These are phyloP conservation scores for Melikaiella ostensackeni DNA, from an alignment of 2,888 invertebrate species.

Conservation along the genomic window DNA sequence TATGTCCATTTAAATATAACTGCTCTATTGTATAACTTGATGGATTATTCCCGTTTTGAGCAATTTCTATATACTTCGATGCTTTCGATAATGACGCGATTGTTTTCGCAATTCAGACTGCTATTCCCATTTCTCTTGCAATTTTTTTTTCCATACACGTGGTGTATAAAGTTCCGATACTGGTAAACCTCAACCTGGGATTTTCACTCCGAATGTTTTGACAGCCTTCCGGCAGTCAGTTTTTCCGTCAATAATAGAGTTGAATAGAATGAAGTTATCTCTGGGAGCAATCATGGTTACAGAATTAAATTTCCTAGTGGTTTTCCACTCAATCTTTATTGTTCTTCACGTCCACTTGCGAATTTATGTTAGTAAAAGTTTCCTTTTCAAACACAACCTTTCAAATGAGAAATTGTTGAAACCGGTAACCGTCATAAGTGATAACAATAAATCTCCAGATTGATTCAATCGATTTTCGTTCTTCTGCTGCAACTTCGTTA, in stretches of 20 bases:
- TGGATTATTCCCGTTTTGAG: background rate
- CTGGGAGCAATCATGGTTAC: slow-evolving; percentile 24
- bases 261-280: background rate
- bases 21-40: slow-evolving; percentile 1
- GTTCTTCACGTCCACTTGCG: background rate
- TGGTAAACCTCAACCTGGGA: slow-evolving; percentile 41
- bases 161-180: slow-evolving; percentile 42
- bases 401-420: slow-evolving; percentile 15
- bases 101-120: slow-evolving; percentile 42
- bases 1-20: background rate
- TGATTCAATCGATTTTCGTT: slow-evolving; percentile 21
- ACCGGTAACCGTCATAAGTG: slow-evolving; percentile 19
- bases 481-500: slow-evolving; percentile 11
- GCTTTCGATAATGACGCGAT: slow-evolving; percentile 45
- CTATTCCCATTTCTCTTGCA: slow-evolving; percentile 42
- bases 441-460: slow-evolving; percentile 27
- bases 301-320: slow-evolving; percentile 33
- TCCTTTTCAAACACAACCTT: background rate
- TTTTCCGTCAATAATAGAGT: slow-evolving; percentile 19
- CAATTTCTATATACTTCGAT: slow-evolving; percentile 36
- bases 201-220: slow-evolving; percentile 24
- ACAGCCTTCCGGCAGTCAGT: slow-evolving; percentile 30
- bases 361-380: slow-evolving; percentile 22
- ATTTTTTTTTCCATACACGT: slow-evolving; percentile 48
- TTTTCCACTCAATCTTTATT: slow-evolving; percentile 19